A percentile compares a stretch with the other conserved stretches of the same genome.
Conservation (phyloP, 2,888 invertebrate species). For the Chrysolina oricalcia region DNA sequence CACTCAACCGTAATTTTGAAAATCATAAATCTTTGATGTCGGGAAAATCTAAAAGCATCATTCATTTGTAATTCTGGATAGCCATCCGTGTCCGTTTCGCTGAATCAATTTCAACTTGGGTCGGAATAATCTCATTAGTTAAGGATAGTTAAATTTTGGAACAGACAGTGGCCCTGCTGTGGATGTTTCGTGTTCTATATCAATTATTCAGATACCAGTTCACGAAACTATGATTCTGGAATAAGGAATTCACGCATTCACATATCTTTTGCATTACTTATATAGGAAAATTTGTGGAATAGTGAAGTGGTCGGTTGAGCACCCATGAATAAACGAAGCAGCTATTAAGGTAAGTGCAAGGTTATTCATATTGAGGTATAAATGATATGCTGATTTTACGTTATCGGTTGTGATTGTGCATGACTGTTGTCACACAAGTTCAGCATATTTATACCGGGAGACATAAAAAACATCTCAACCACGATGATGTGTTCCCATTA, state of each 20-base stretch:
- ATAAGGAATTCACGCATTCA: neutral
- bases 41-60: too few species aligned
- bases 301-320: neutral
- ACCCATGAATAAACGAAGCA: neutral
- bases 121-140: neutral
- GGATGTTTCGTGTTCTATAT: neutral
- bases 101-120: too few species aligned
- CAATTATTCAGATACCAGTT: neutral
- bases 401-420: neutral
- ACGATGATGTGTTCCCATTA: too few species aligned
- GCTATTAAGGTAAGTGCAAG: neutral
- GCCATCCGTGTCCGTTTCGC: too few species aligned
- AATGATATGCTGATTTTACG: neutral
- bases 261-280: neutral
- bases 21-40: too few species aligned
- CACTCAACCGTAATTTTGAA: too few species aligned
- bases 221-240: neutral
- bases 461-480: too few species aligned
- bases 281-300: neutral
- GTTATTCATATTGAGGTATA: neutral
- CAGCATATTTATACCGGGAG: neutral
- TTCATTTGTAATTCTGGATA: too few species aligned
- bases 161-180: too few species aligned
- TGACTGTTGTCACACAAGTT: neutral
- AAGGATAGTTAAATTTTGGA: neutral